phyloP scores from a whole-genome alignment of 2,113 vertebrate species.

The cattle (Bos taurus) region ARS-UCD2.0 NC_037338.1:70167001-70167500 shows the following conservation, averaged over 20 bases:
- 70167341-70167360: constrained; percentile 44
- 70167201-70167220: constrained; percentile 63
- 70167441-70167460: constrained; percentile 24
- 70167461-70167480: background rate
- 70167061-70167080: background rate
- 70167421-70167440: background rate
- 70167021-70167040: background rate
- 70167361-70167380: constrained; percentile 14
- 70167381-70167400: background rate
- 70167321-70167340: constrained; percentile 33
- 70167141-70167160: background rate
- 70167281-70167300: constrained; percentile 37
- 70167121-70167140: constrained; percentile 34
- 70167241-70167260: constrained; percentile 33
- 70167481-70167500: background rate
- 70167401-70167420: background rate
- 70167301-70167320: constrained; percentile 34
- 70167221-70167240: constrained; percentile 56
- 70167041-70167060: background rate
- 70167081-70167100: background rate
- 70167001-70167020: background rate
- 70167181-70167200: constrained; percentile 31
- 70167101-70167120: constrained; percentile 44
- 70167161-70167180: constrained; percentile 35
- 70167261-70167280: constrained; percentile 23